Evolutionary conservation across 2,888 invertebrate species (phyloP).

Genomic region (Apantesis nais): DNA sequence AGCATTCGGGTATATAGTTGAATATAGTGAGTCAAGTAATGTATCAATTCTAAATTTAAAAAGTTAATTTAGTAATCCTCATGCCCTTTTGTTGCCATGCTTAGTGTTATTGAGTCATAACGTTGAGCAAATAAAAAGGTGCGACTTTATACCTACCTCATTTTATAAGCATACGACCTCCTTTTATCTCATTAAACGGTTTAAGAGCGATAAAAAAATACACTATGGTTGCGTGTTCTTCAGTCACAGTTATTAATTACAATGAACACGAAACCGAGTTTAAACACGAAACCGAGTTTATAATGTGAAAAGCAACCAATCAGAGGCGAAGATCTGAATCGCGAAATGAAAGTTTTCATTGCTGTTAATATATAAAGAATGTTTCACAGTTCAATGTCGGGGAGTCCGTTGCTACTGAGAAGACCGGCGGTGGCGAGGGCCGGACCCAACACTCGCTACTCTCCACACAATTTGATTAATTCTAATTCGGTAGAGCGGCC

Average conservation of each 20-base stretch:
- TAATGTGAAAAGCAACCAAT: constrained; percentile 55
- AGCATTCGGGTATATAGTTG: too few relatives aligned
- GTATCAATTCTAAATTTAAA: background rate
- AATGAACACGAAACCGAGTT: constrained; percentile 44
- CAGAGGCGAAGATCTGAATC: constrained; percentile 52
- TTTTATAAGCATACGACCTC: background rate
- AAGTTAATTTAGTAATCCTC: background rate
- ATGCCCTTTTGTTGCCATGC: background rate
- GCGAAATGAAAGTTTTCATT: constrained; percentile 60
- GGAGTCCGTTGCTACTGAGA: constrained; percentile 82
- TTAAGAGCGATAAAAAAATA: background rate
- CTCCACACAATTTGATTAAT: constrained; percentile 63
- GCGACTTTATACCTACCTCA: background rate
- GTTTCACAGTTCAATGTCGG: constrained; percentile 65
- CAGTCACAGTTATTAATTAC: background rate
- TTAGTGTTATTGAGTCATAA: background rate
- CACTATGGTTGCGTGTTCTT: background rate
- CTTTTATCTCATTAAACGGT: background rate
- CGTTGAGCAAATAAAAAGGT: background rate
- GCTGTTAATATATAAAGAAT: constrained; percentile 45
- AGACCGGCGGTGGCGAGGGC: constrained; percentile 80
- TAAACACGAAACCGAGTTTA: constrained; percentile 47
- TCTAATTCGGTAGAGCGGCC: constrained; percentile 74
- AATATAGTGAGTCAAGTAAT: too few relatives aligned
- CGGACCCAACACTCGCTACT: constrained; percentile 78